Base-by-base conservation (phyloP, 2,888 invertebrate species). In the Boloria selene region DNA sequence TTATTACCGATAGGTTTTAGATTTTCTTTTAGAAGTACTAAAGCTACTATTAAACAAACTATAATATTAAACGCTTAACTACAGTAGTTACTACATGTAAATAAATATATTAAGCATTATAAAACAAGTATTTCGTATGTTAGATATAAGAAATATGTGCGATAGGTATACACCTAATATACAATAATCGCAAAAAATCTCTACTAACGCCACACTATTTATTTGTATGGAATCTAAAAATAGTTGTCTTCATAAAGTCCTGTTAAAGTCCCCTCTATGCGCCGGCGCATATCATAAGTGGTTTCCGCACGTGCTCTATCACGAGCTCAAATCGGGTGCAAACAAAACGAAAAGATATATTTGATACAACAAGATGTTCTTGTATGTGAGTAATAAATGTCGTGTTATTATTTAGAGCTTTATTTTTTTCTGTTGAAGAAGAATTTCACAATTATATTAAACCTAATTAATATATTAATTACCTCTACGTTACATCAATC, bases 231-330 rank as follows among this genome's bases (percentile, higher is more conserved):
- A 16, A 69, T 80, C 82, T 85, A 86, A 78, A 81, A 86, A 85
- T 85, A 84, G 80, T 72, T 74, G 64, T 76, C 77, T 76, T 84
- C 84, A 84, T 86, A 87, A 80, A 73, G 79, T 65, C 74, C 75
- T 73, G 71, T 72, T n/a, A 76, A 72, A 78, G 47, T 77, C 78
- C 79, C 72, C 69, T 69, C 71, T 74, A 64, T 82, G 84, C 85
- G 85, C 85, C 72, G 71, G 83, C 86, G 86, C 88, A 86, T 75
- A 73, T 76, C 70, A 69, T 68, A 79, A 84, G 82, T 83, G 79
- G 73, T 75, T 78, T 79, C 75, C 82, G 85, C 88, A 87, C 90
- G 90, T 87, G 88, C 86, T 81, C 73, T 73, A 82, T 86, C 82
- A 82, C 72, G 73, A 72, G 84, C 82, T 82, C 81, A 78, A 79